Evolutionary conservation across 1,140 invertebrate genomes (phyloP).

Genomic region (Cataglyphis hispanica): DNA sequence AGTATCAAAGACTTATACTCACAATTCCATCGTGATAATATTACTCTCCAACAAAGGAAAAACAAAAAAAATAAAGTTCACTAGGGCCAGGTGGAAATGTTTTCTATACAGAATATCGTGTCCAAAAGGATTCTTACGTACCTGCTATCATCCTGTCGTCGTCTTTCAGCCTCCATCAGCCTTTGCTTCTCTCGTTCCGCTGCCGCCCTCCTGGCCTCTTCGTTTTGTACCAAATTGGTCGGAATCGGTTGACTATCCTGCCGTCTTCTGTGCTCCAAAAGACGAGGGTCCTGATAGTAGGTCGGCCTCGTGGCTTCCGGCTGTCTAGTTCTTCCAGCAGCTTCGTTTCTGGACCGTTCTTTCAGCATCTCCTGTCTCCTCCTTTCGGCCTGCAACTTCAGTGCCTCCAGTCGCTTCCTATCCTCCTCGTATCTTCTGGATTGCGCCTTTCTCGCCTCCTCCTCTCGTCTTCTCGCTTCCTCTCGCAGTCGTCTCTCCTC

Average conservation of each 20-base stretch:
- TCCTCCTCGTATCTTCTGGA: slow-evolving; percentile 73
- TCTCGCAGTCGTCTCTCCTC: slow-evolving; percentile 38
- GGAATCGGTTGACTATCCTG: slow-evolving; percentile 63
- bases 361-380: slow-evolving; percentile 48
- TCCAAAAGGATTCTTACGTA: slow-evolving; percentile 20
- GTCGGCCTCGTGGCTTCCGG: slow-evolving; percentile 4
- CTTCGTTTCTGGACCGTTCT: slow-evolving; percentile 31
- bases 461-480: slow-evolving; percentile 68
- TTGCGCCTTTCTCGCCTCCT: slow-evolving; percentile 63
- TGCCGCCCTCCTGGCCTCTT: slow-evolving; percentile 45
- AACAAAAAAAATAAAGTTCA: slow-evolving; percentile 35
- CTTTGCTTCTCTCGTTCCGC: slow-evolving; percentile 57
- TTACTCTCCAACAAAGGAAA: background rate
- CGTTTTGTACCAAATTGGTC: slow-evolving; percentile 47
- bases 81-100: slow-evolving; percentile 6
- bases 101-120: background rate
- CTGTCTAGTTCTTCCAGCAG: slow-evolving; percentile 17
- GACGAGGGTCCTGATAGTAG: slow-evolving; percentile 41
- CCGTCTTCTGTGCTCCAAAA: slow-evolving; percentile 51
- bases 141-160: slow-evolving; percentile 51
- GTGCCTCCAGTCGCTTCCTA: slow-evolving; percentile 63
- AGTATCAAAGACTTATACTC: background rate
- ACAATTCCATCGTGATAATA: background rate
- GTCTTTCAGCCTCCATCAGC: slow-evolving; percentile 55
- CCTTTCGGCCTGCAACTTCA: slow-evolving; percentile 58